Evolutionary conservation across 2,888 invertebrate species (phyloP), one percentile per base, ranked within the genome.

Genomic region (Papilio gigon): DNA sequence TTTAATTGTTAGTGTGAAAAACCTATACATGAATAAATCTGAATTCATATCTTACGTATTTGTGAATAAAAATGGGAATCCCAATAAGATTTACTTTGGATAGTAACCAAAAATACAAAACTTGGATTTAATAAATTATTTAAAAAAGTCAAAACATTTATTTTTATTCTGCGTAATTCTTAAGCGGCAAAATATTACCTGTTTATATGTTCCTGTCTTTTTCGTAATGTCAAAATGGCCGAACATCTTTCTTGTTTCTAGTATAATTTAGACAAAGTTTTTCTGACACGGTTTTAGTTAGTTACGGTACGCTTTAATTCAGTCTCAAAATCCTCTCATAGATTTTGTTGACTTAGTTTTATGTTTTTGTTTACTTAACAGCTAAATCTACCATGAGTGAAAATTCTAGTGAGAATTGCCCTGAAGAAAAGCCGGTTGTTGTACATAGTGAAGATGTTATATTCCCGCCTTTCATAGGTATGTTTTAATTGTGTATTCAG

Each of bases 391-490:
- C 72, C 67, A 89, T 89, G 89, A 88, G 84, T 76, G 88, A 88
- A 78, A 82, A 77, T 76, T 78, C 79, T 75, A 82, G 74, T 76
- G 85, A 84, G 71, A 80, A 78, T 71, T 79, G 80, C 76, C 71
- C 75, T 68, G 85, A 84, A 73, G 88, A 86, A 82, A 88, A 87
- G 89, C 90, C 90, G 90, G 90, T 82, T 81, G 73, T 74, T 81
- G 73, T 74, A 75, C 71, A 71, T 71, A 74, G 72, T 73, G 80
- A 83, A 71, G 80, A 80, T 74, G 80, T 85, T 71, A 78, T 83
- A 76, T 89, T 90, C 87, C 91, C 90, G 86, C 88, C 88, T 76
- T 89, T 89, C 80, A 86, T 89, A 73, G 90, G 90, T 90, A 78
- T 72, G 64, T 37, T 67, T 37, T 27, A 11, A 53, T 40, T 35